Percentiles rank a stretch among this genome's conserved stretches.
phyloP scores from a whole-genome alignment of 2,888 invertebrate genomes.

The Ariolimax columbianus region DNA sequence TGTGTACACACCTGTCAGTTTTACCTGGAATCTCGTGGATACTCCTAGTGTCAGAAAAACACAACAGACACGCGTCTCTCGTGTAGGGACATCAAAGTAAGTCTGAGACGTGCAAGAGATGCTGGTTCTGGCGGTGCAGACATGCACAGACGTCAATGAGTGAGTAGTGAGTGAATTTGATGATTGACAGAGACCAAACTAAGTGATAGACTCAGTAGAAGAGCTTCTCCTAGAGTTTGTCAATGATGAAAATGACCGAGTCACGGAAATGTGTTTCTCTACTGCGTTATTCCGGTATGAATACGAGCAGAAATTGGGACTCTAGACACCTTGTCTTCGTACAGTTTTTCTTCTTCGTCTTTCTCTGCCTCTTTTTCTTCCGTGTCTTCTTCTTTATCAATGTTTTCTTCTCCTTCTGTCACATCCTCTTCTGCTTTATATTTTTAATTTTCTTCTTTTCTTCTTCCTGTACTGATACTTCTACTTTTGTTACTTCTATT shows the following conservation, averaged over 20 bases:
- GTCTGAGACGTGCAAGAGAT: background rate
- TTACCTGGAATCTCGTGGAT: background rate
- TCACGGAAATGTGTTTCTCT: background rate
- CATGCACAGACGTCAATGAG: background rate
- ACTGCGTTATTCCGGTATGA: background rate
- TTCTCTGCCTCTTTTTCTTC: no score
- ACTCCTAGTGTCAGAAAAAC: background rate
- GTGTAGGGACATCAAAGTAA: background rate
- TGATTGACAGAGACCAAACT: conserved; percentile 24
- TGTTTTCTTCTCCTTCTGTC: no score
- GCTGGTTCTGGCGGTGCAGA: background rate
- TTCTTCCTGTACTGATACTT: no score
- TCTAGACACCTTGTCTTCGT: no score
- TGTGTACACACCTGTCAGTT: background rate
- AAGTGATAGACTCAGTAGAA: background rate
- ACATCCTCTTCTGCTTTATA: no score
- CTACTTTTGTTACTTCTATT: no score
- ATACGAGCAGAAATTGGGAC: no score
- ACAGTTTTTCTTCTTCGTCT: no score
- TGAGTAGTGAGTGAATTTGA: background rate
- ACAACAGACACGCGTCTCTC: background rate
- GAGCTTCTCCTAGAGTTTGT: background rate
- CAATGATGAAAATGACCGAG: background rate
- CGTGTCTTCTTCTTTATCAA: no score
- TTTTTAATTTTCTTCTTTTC: no score